Evolutionary conservation across 2,888 invertebrate species (phyloP).

Genomic region (Acronicta alni): DNA sequence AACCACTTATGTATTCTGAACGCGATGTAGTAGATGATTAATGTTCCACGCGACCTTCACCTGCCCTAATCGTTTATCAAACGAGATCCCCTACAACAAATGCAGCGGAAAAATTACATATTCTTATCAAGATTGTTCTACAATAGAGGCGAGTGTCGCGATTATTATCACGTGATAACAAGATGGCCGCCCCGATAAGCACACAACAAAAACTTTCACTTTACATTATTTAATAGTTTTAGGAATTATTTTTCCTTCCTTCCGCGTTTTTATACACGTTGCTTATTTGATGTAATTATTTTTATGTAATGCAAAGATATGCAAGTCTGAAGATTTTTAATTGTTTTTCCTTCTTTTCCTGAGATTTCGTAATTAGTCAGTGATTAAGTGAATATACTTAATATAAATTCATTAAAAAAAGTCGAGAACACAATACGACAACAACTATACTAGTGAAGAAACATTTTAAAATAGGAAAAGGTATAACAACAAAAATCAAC

Average conservation of each 20-base stretch:
- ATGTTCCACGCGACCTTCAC: slow-evolving; percentile 25
- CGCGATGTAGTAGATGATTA: not conserved
- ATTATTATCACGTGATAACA: slow-evolving; percentile 23
- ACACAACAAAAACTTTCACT: slow-evolving; percentile 31
- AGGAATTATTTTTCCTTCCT: slow-evolving; percentile 9
- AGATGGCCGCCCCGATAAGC: slow-evolving; percentile 22
- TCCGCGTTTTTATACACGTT: slow-evolving; percentile 14
- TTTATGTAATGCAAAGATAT: no score
- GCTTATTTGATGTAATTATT: not conserved
- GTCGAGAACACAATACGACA: no score
- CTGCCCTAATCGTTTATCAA: slow-evolving; percentile 26
- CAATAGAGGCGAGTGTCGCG: slow-evolving; percentile 3
- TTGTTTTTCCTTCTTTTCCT: no score
- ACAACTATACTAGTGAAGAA: no score
- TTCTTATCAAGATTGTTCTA: slow-evolving; percentile 22
- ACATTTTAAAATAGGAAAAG: no score
- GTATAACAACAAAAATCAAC: no score
- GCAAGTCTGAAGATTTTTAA: no score
- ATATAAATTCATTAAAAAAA: no score
- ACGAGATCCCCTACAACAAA: slow-evolving; percentile 19
- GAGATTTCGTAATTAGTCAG: no score
- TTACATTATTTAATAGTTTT: slow-evolving; percentile 7
- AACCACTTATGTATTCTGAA: no score
- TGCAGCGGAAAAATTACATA: slow-evolving; percentile 34
- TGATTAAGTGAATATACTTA: no score